phyloP scores from a whole-genome alignment of 2,113 vertebrate genomes.

The Turdus rufiventris region DNA sequence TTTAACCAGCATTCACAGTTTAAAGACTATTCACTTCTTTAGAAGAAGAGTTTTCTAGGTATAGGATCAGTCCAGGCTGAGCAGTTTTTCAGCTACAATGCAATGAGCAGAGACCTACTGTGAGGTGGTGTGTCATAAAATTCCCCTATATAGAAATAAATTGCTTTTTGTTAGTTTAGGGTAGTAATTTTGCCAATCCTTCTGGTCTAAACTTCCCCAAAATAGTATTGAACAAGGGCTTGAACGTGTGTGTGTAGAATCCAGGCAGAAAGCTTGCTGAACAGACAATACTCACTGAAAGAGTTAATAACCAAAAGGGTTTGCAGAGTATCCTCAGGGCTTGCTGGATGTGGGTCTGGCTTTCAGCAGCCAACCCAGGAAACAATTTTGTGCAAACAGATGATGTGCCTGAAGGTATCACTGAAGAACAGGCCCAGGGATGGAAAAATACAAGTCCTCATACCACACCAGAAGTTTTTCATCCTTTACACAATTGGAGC shows the following conservation, averaged over 20 bases:
- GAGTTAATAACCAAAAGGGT: background rate
- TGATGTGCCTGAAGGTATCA: slow-evolving; percentile 4
- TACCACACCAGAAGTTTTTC: background rate
- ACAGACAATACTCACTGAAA: background rate
- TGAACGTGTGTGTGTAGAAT: background rate
- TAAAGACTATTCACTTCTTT: background rate
- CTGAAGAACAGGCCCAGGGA: background rate
- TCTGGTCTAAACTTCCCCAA: background rate
- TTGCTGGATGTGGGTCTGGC: background rate
- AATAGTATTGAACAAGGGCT: background rate
- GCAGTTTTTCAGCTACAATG: background rate
- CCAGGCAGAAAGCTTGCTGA: background rate
- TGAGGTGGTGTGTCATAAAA: background rate
- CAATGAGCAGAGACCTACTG: background rate
- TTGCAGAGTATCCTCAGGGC: background rate
- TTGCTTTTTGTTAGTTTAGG: background rate
- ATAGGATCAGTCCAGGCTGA: background rate
- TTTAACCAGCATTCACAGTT: background rate
- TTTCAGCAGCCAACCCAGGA: background rate
- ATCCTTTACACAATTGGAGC: background rate
- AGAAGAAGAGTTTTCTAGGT: background rate
- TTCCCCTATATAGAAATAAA: background rate
- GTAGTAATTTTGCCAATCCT: background rate
- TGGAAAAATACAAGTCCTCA: slow-evolving; percentile 16
- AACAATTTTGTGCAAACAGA: background rate